Evolutionary conservation across 2,113 vertebrate genomes (phyloP), one percentile per base, ranked within the genome.

Genomic region (Pterocles orientalis): DNA sequence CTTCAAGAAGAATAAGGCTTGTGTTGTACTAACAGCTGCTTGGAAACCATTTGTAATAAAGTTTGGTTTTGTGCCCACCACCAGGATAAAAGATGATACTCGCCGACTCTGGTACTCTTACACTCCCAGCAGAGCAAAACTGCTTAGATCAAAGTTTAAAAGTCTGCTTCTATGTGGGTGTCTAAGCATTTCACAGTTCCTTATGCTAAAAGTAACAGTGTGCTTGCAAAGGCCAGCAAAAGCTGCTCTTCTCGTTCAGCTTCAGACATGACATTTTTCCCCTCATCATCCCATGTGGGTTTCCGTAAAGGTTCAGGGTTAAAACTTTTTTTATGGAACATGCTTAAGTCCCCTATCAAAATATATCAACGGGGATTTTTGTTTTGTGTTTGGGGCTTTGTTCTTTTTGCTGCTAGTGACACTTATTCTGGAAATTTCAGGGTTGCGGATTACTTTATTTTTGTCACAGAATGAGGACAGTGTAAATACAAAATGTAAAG

Each of bases 401-500:
- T 94, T 93, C 75, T 84, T 94, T 94, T 88, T 96, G 92, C 86
- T 94, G 93, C 86, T 94, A 95, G 89, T 7, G 1, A 82, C 91
- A 91, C 69, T 94, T 92, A 68, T 54, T 95, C 92, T 87, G 77
- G 89, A 86, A 91, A 94, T 34, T 95, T 96, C 89, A 97, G 93
- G 89, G 81, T 82, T 0, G 61, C 75, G 90, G 47, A 69, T 94
- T 51, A 72, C 54, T 85, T 90, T 94, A 96, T 95, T 95, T 96
- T 96, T 96, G 94, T 94, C 88, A 87, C 78, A 95, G 92, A 92
- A 94, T 0, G 81, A 96, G 94, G 91, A 79, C 81, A 95, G 94
- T 96, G 95, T 97, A 96, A 87, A 96, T 96, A 94, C 41, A 82
- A 93, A 95, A 96, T 97, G 95, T 96, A 96, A 96, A 97, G 92